Conservation (phyloP, 2,797 vertebrate genomes). For the Sebastolobus altivelis region DNA sequence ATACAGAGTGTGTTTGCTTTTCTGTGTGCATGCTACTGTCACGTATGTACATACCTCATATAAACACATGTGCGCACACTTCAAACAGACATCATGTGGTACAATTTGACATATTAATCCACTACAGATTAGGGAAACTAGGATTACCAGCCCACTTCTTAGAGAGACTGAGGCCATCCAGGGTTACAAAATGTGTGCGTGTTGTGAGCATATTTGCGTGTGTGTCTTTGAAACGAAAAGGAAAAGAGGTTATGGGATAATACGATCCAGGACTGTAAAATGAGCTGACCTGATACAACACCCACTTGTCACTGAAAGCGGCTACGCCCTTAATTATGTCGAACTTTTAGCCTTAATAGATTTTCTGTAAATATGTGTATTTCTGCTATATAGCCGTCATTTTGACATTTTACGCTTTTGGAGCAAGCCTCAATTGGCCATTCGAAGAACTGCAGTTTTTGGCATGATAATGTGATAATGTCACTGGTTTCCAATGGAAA, state of each 20-base stretch:
- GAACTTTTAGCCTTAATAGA: no score
- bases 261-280: not conserved
- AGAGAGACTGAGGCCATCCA: not conserved
- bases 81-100: slow-evolving; percentile 21
- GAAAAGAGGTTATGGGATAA: not conserved
- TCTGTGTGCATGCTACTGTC: not conserved
- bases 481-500: no score
- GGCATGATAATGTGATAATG: no score
- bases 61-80: not conserved
- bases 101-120: slow-evolving; percentile 47
- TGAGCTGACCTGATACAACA: not conserved
- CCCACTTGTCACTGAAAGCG: no score
- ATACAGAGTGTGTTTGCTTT: not conserved
- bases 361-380: no score
- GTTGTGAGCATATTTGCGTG: slow-evolving; percentile 1
- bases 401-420: no score
- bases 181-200: not conserved
- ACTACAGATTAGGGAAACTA: slow-evolving; percentile 46
- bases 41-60: not conserved
- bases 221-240: not conserved
- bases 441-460: no score
- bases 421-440: no score
- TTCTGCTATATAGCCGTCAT: no score
- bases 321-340: no score
- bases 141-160: slow-evolving; percentile 40